These are phyloP conservation scores for Amblyraja radiata DNA, from an alignment of 2,797 vertebrate species.

Conservation along the genomic window DNA sequence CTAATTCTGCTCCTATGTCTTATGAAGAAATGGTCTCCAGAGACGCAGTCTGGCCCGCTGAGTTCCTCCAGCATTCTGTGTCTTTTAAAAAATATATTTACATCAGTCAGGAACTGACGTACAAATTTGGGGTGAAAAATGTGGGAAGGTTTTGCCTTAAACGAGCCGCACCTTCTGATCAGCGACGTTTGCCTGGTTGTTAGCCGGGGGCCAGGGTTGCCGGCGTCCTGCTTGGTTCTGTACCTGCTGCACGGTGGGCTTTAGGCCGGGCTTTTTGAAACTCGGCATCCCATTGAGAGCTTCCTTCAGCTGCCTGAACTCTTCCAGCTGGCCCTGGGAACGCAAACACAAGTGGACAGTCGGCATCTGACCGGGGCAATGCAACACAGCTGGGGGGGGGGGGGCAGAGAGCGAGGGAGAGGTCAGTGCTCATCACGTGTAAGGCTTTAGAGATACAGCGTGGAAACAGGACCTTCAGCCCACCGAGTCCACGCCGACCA, in stretches of 20 bases:
- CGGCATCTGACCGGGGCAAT: no score
- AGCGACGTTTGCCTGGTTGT: slow-evolving; percentile 39
- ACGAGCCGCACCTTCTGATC: slow-evolving; percentile 46
- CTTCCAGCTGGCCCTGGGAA: slow-evolving; percentile 55
- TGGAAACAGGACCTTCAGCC: no score
- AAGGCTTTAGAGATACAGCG: no score
- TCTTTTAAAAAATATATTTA: background rate
- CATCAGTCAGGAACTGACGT: no score
- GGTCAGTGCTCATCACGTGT: background rate
- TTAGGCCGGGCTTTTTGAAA: slow-evolving; percentile 47
- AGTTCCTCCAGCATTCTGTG: no score
- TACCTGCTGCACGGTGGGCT: background rate
- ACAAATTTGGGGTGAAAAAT: background rate
- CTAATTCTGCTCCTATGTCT: no score
- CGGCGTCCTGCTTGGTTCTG: slow-evolving; percentile 40
- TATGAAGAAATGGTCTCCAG: no score
- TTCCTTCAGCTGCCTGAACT: slow-evolving; percentile 59
- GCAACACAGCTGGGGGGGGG: no score
- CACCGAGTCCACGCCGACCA: no score
- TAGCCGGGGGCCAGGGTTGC: slow-evolving; percentile 38
- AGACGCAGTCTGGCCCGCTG: no score
- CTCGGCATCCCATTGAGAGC: slow-evolving; percentile 58
- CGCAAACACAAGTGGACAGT: background rate
- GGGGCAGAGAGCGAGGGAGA: background rate
- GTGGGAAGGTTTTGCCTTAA: background rate